Evolutionary conservation across 2,113 vertebrate genomes (phyloP), one percentile per base, ranked within the genome.

Genomic region (Calidris pugnax): DNA sequence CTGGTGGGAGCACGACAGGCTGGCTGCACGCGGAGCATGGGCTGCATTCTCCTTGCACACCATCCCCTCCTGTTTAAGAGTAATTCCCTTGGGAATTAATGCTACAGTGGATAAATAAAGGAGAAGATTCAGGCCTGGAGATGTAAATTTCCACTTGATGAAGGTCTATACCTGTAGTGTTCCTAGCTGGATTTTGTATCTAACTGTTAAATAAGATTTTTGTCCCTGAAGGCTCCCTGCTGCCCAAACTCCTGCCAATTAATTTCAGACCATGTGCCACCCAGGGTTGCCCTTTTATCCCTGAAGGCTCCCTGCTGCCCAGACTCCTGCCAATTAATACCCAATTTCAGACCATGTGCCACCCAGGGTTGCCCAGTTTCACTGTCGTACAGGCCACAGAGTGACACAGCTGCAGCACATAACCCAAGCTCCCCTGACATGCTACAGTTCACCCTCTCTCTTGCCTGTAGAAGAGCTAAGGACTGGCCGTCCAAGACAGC

Each of bases 61-160:
- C 48, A 10, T 69, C 14, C 53, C 33, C 37, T 59, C 39, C 6
- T 48, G 47, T 9, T 39, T 7, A 23, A 27, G 48, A 56, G 47
- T 13, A 95, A 95, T 95, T 96, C 93, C 94, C 89, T 79, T 41
- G 93, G 95, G 95, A 95, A 95, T 87, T 51, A 7, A n/a, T n/a
- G 59, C 73, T n/a, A 8, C 18, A 8, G 27, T 6, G 60, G 26
- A 7, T 33, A 83, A 77, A 84, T 21, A 35, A 80, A 57, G 64
- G 66, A 87, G 53, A 37, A 73, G n/a, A 43, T 10, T 66, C 89
- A 75, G 7, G 14, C 59, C 80, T 62, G 56, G 74, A 84, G 77
- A 22, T 53, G 74, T n/a, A 48, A 18, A 48, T 28, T 87, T 71
- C 48, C 76, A n/a, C 77, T 6, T 12, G 43, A 12, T 32, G 73